A percentile compares a stretch with the other conserved stretches of the same genome.
Evolutionary conservation across 1,140 invertebrate genomes (phyloP).

Genomic region (Hylaeus volcanicus): DNA sequence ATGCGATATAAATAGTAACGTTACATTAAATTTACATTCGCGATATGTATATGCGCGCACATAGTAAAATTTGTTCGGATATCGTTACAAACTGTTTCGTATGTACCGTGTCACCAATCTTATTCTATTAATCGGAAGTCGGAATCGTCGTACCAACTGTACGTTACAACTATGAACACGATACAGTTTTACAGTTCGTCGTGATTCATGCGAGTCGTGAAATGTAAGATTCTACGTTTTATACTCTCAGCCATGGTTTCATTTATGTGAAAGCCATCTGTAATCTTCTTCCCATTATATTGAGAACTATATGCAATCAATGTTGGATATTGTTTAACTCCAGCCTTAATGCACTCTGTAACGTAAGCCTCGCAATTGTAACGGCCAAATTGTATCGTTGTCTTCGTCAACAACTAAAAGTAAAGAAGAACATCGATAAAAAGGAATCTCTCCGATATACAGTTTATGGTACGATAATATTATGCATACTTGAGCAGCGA

Average conservation of each 20-base stretch:
- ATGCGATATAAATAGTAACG: not conserved
- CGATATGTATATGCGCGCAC: too few relatives aligned
- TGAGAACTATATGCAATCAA: constrained; percentile 73
- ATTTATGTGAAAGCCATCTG: constrained; percentile 50
- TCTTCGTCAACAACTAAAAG: constrained; percentile 80
- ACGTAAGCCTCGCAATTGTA: constrained; percentile 82
- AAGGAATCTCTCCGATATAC: not conserved
- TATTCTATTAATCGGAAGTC: too few relatives aligned
- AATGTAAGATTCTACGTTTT: constrained; percentile 48
- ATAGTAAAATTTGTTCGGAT: too few relatives aligned
- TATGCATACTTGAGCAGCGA: constrained; percentile 82
- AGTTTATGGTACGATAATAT: not conserved
- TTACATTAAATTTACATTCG: not conserved
- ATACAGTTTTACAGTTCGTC: constrained; percentile 42
- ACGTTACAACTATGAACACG: too few relatives aligned
- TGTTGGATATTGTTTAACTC: constrained; percentile 82
- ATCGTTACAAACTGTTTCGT: too few relatives aligned
- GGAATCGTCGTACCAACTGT: too few relatives aligned
- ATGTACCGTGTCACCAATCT: too few relatives aligned
- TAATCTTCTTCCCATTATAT: constrained; percentile 38
- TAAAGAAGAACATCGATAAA: constrained; percentile 52
- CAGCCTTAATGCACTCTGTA: constrained; percentile 78
- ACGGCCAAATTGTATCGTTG: constrained; percentile 80
- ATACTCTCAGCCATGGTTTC: constrained; percentile 57
- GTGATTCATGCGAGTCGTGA: constrained; percentile 18